Percentiles rank a stretch among this genome's conserved stretches.
Evolutionary conservation across 1,140 invertebrate genomes (phyloP).

Genomic region (Leptopilina boulardi): DNA sequence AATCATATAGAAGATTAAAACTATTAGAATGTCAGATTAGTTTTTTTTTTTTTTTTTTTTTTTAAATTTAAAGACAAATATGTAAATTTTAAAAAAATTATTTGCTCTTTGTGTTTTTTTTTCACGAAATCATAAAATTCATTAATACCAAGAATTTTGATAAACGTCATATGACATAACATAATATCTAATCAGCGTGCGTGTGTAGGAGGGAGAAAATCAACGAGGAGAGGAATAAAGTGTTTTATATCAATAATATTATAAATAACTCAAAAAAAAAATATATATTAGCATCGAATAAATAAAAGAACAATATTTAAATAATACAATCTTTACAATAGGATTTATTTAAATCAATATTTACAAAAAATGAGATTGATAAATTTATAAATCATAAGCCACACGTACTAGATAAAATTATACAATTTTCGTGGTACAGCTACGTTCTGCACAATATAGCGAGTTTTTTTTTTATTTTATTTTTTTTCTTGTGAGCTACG

Average conservation of each 20-base stretch:
- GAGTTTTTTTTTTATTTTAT: slow-evolving; percentile 30
- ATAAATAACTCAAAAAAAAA: neutral
- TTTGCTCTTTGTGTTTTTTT: neutral
- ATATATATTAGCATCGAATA: slow-evolving; percentile 10
- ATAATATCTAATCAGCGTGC: slow-evolving; percentile 26
- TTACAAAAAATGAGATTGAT: slow-evolving; percentile 69
- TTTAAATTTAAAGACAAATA: no score
- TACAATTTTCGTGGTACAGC: slow-evolving; percentile 47
- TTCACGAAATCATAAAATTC: neutral
- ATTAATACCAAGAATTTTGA: neutral
- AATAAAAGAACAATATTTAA: slow-evolving; percentile 48
- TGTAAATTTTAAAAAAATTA: no score
- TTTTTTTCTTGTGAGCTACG: slow-evolving; percentile 47
- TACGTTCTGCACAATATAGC: slow-evolving; percentile 45
- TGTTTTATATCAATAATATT: neutral
- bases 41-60: no score
- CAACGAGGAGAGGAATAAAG: slow-evolving; percentile 16
- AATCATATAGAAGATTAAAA: no score
- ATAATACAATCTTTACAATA: slow-evolving; percentile 69
- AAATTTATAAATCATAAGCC: slow-evolving; percentile 59
- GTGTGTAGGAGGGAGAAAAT: neutral
- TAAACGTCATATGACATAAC: slow-evolving; percentile 15
- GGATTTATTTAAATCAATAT: slow-evolving; percentile 71
- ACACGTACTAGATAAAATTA: slow-evolving; percentile 59
- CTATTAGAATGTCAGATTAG: no score